A percentile compares a stretch with the other conserved stretches of the same genome.
These are phyloP conservation scores for Eupithecia dodoneata DNA, from an alignment of 2,888 invertebrate genomes.

Conservation along the genomic window DNA sequence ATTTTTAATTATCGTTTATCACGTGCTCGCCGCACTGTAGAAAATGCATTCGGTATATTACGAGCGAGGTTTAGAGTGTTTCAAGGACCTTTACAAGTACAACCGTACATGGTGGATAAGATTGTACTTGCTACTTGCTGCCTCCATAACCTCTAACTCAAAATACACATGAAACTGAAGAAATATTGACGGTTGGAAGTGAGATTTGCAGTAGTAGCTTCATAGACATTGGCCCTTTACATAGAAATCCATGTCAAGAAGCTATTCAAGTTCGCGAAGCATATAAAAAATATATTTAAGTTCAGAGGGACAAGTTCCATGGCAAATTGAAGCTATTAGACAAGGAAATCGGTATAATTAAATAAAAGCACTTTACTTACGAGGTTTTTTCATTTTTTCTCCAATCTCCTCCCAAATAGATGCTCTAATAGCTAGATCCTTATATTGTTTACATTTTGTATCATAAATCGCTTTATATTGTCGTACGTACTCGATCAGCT, in stretches of 20 bases:
- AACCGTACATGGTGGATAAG: neutral
- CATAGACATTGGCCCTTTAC: neutral
- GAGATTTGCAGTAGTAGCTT: neutral
- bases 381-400: slow-evolving; percentile 42
- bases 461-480: neutral
- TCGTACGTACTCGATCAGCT: neutral
- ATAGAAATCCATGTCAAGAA: neutral
- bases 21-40: no score
- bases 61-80: no score
- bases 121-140: neutral
- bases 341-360: slow-evolving; percentile 30
- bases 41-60: no score
- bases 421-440: neutral
- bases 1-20: no score
- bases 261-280: neutral
- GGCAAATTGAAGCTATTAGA: slow-evolving; percentile 40
- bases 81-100: no score
- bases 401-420: slow-evolving; percentile 29
- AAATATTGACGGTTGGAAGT: neutral
- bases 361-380: slow-evolving; percentile 37
- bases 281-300: neutral
- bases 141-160: neutral
- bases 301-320: slow-evolving; percentile 21
- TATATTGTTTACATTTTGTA: neutral
- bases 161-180: neutral